Conservation (phyloP, 2,113 vertebrate genomes). For the Apistogramma diplotaenia region DNA sequence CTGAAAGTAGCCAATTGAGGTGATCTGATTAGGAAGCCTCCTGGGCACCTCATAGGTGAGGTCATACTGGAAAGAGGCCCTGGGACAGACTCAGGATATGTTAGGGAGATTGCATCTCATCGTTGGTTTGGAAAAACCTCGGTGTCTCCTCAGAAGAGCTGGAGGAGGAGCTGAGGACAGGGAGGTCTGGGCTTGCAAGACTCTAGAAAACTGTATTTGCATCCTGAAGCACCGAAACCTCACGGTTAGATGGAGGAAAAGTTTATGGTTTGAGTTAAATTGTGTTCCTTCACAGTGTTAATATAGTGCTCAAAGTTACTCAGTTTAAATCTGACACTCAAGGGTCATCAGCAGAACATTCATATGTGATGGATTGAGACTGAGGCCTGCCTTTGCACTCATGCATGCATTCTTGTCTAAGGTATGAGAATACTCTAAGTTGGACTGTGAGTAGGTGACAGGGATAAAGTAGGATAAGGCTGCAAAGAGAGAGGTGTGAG, state of each 20-base stretch:
- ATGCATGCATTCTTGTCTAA: conserved; percentile 4
- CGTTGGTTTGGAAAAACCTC: neutral
- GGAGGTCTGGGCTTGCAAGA: neutral
- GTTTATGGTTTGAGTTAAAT: neutral
- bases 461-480: conserved; percentile 38
- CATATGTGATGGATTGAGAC: neutral
- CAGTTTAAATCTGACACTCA: neutral
- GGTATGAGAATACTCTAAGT: conserved; percentile 17
- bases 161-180: neutral
- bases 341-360: neutral
- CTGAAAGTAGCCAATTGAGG: neutral
- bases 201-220: neutral
- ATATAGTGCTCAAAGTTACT: neutral
- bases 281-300: rapidly evolving
- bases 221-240: neutral
- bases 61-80: neutral
- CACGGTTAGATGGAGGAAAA: neutral
- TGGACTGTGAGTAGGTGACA: conserved; percentile 48
- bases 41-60: neutral
- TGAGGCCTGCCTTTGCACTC: neutral
- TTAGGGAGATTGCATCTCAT: neutral
- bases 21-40: neutral
- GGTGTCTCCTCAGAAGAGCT: neutral
- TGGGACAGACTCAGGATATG: neutral
- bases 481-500: conserved; percentile 36